These are phyloP conservation scores for Ctenodactylus gundi DNA, from an alignment of 2,113 vertebrate species.

Conservation along the genomic window DNA sequence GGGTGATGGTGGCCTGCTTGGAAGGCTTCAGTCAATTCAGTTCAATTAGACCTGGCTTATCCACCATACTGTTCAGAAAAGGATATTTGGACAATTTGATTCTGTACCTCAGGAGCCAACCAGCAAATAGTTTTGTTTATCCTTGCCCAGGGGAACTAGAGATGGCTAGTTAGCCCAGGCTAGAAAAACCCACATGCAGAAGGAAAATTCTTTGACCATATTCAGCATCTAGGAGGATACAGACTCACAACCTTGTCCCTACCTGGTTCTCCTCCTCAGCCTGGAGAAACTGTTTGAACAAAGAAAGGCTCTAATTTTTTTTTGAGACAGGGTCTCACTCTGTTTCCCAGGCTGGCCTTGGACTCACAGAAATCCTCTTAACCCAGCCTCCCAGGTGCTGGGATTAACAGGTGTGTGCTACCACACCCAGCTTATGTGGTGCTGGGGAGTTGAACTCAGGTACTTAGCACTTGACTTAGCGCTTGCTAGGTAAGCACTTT, in stretches of 20 bases:
- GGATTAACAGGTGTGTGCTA: too few relatives aligned
- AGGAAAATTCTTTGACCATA: not conserved
- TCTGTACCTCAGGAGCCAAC: not conserved
- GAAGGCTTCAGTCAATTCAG: not conserved
- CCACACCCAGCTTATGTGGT: too few relatives aligned
- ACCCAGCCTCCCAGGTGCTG: too few relatives aligned
- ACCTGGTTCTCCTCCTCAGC: not conserved
- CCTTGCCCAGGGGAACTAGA: not conserved
- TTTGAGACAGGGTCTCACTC: too few relatives aligned
- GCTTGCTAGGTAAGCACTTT: too few relatives aligned
- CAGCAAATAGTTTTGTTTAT: not conserved
- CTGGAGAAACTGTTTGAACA: conserved; percentile 1
- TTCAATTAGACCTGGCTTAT: not conserved
- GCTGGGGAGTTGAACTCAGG: too few relatives aligned
- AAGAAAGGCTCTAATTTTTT: not conserved
- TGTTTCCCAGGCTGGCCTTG: too few relatives aligned
- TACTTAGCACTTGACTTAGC: too few relatives aligned
- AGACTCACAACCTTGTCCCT: not conserved
- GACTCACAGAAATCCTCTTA: too few relatives aligned
- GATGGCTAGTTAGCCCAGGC: not conserved
- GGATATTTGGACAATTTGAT: not conserved
- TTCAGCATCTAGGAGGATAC: not conserved
- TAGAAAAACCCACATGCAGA: not conserved
- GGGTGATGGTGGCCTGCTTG: not conserved
- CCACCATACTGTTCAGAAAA: not conserved